These are phyloP conservation scores for Fabriciana adippe DNA, from an alignment of 2,888 invertebrate species.

Conservation along the genomic window DNA sequence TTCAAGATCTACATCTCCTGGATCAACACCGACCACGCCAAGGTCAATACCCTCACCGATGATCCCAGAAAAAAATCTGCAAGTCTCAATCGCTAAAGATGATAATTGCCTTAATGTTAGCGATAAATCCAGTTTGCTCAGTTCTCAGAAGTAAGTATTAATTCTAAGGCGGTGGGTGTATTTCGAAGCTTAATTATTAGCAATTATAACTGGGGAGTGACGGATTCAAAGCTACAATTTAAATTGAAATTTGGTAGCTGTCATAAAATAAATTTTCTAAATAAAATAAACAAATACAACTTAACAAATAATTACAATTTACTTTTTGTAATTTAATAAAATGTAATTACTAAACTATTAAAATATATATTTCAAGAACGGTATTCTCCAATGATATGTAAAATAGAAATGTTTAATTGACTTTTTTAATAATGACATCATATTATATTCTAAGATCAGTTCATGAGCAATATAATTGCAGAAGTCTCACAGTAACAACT, in stretches of 20 bases:
- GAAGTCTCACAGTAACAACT: slow-evolving; percentile 64
- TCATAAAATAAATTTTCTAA: too few relatives aligned
- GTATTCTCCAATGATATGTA: not conserved
- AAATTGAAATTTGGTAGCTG: too few relatives aligned
- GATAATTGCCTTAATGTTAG: slow-evolving; percentile 71
- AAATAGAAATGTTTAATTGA: not conserved
- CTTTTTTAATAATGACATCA: not conserved
- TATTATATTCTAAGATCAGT: not conserved
- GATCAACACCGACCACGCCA: slow-evolving; percentile 62
- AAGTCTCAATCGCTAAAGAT: slow-evolving; percentile 68
- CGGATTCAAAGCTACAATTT: too few relatives aligned
- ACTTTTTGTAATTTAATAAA: too few relatives aligned
- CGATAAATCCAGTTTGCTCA: slow-evolving; percentile 75
- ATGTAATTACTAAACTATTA: too few relatives aligned
- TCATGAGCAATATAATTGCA: slow-evolving; percentile 40
- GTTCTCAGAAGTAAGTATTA: slow-evolving; percentile 69
- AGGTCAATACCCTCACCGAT: slow-evolving; percentile 66
- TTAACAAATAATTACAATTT: too few relatives aligned
- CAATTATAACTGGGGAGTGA: too few relatives aligned
- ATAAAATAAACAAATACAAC: too few relatives aligned
- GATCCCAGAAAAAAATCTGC: slow-evolving; percentile 71
- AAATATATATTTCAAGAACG: too few relatives aligned
- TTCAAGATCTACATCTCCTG: slow-evolving; percentile 57
- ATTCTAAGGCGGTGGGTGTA: too few relatives aligned
- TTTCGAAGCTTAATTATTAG: too few relatives aligned